Conservation (phyloP, 1,140 invertebrate genomes). For the Drosophila oshimai region DNA sequence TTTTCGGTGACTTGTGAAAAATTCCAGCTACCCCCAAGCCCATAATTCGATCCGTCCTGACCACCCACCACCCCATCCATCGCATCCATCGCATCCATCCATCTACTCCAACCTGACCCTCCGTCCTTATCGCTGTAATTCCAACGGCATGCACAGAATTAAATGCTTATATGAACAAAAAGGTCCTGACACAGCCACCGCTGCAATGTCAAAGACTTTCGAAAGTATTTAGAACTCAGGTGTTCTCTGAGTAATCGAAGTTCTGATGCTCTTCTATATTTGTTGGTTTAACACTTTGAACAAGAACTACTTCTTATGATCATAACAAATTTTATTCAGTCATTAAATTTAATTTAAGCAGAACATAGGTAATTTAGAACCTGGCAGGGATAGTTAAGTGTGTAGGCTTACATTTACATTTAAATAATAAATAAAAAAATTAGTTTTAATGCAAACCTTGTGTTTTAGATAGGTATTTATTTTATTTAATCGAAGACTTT, state of each 20-base stretch:
- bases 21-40: neutral
- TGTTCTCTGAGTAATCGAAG: neutral
- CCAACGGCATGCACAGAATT: conserved; percentile 57
- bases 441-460: too few relatives aligned
- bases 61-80: conserved; percentile 13
- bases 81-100: conserved; percentile 22
- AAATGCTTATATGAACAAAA: conserved; percentile 52
- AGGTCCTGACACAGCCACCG: conserved; percentile 30
- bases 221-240: conserved; percentile 12
- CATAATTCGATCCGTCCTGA: neutral
- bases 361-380: too few relatives aligned
- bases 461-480: too few relatives aligned
- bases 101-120: conserved; percentile 21
- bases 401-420: too few relatives aligned
- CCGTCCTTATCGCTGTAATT: conserved; percentile 48
- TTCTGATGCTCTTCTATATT: conserved; percentile 14
- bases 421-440: too few relatives aligned
- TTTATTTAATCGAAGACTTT: too few relatives aligned
- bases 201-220: conserved; percentile 56
- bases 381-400: too few relatives aligned
- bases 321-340: too few relatives aligned
- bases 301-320: too few relatives aligned
- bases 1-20: conserved; percentile 26
- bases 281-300: too few relatives aligned
- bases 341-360: too few relatives aligned